Evolutionary conservation across 2,797 vertebrate genomes (phyloP).

Genomic region (Danionella dracula): DNA sequence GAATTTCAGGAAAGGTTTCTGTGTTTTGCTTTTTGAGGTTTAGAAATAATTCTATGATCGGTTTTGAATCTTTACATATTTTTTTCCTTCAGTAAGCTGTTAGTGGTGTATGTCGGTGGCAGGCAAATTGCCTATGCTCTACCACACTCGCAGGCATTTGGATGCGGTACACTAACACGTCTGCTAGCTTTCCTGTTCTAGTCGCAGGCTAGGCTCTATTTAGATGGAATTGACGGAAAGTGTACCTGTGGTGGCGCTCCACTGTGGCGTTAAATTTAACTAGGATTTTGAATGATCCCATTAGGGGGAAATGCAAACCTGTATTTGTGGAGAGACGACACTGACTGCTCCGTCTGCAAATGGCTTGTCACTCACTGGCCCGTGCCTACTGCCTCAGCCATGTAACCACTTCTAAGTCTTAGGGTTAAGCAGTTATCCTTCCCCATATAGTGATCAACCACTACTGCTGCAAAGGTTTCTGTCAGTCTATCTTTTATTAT

Average conservation of each 20-base stretch:
- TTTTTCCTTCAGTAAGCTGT: conserved; percentile 46
- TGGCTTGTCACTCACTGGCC: conserved; percentile 31
- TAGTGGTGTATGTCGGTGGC: conserved; percentile 44
- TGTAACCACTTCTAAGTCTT: conserved; percentile 40
- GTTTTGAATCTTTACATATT: conserved; percentile 47
- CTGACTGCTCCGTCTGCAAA: conserved; percentile 37
- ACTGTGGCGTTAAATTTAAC: conserved; percentile 43
- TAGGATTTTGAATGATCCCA: conserved; percentile 54
- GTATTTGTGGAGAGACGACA: conserved; percentile 37
- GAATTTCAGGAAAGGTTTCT: not conserved
- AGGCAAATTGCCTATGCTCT: conserved; percentile 41
- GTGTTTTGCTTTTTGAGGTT: conserved; percentile 36
- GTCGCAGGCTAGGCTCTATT: conserved; percentile 24
- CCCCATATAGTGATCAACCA: not conserved
- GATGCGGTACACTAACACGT: conserved; percentile 16
- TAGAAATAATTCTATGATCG: conserved; percentile 45
- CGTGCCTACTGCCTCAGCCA: conserved; percentile 14
- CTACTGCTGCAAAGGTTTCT: conserved; percentile 35
- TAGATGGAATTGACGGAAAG: conserved; percentile 41
- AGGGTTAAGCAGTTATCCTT: conserved; percentile 26
- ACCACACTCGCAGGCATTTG: conserved; percentile 10
- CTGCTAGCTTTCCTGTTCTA: conserved; percentile 27
- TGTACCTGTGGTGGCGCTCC: conserved; percentile 39
- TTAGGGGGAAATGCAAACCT: conserved; percentile 49
- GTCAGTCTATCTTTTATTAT: no score